Evolutionary conservation across 2,113 vertebrate species (phyloP).

Genomic region (Phaethornis superciliosus): DNA sequence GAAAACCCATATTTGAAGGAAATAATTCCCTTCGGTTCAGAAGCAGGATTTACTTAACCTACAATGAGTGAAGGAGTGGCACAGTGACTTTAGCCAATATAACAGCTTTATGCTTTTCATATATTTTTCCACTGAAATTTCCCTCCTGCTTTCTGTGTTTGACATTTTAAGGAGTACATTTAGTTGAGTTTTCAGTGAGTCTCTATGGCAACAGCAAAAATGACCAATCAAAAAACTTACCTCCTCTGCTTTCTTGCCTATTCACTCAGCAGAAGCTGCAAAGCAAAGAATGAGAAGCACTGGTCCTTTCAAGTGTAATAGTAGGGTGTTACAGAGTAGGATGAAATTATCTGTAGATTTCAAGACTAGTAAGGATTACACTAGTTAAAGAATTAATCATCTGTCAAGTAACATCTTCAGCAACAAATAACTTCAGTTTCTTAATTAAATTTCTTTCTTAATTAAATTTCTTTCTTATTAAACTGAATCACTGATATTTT

Average conservation of each 20-base stretch:
- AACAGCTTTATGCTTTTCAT: slow-evolving; percentile 55
- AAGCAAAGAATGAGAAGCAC: neutral
- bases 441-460: neutral
- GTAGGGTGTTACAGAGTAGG: neutral
- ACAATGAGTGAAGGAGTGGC: slow-evolving; percentile 43
- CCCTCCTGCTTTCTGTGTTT: slow-evolving; percentile 54
- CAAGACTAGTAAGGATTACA: neutral
- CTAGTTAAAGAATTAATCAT: neutral
- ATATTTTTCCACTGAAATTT: slow-evolving; percentile 56
- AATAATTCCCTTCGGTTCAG: slow-evolving; percentile 51
- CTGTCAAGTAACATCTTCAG: neutral
- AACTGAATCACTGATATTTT: neutral
- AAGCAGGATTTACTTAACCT: slow-evolving; percentile 66
- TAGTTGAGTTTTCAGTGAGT: slow-evolving; percentile 38
- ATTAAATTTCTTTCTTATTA: neutral
- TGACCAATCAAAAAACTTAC: slow-evolving; percentile 46
- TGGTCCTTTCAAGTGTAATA: neutral
- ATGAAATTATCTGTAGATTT: neutral
- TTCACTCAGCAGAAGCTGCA: slow-evolving; percentile 4
- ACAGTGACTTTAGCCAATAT: slow-evolving; percentile 65
- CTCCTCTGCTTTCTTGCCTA: slow-evolving; percentile 1
- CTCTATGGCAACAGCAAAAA: slow-evolving; percentile 49
- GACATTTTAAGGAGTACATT: slow-evolving; percentile 50
- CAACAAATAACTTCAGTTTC: neutral
- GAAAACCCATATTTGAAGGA: slow-evolving; percentile 40